Percentiles rank a stretch among this genome's conserved stretches.
Conservation (phyloP, 2,113 vertebrate species). For the Cyanoramphus novaezelandiae region DNA sequence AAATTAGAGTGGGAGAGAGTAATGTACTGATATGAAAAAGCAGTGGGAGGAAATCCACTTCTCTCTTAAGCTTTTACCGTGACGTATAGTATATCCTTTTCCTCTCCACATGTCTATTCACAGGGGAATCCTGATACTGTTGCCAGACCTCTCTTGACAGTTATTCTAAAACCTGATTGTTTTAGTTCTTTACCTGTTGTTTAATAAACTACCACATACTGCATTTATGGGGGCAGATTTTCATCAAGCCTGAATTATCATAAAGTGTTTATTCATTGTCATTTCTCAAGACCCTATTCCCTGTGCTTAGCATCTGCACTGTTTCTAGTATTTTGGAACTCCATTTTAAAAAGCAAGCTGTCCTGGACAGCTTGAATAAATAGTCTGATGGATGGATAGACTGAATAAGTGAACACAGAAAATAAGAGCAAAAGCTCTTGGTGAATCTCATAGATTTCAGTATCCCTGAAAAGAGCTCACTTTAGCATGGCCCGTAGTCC, state of each 20-base stretch:
- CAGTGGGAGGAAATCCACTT: conserved; percentile 34
- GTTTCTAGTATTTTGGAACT: neutral
- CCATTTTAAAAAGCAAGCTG: neutral
- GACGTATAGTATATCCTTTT: neutral
- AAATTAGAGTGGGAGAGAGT: neutral
- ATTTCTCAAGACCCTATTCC: neutral
- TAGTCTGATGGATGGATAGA: neutral
- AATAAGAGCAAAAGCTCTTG: neutral
- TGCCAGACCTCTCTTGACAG: neutral
- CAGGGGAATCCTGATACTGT: neutral
- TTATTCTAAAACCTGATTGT: neutral
- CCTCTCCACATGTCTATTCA: neutral
- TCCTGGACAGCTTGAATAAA: neutral
- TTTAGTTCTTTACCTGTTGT: neutral
- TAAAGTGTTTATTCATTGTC: neutral
- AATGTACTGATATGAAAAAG: conserved; percentile 39
- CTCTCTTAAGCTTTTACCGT: neutral
- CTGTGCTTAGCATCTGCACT: neutral
- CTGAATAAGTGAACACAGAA: neutral
- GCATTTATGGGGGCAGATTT: neutral
- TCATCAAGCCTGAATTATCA: neutral
- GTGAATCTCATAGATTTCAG: neutral
- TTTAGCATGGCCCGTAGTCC: neutral
- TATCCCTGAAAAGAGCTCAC: neutral
- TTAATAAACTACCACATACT: neutral